Evolutionary conservation across 2,888 invertebrate species (phyloP).

Genomic region (Pammene fasciana): DNA sequence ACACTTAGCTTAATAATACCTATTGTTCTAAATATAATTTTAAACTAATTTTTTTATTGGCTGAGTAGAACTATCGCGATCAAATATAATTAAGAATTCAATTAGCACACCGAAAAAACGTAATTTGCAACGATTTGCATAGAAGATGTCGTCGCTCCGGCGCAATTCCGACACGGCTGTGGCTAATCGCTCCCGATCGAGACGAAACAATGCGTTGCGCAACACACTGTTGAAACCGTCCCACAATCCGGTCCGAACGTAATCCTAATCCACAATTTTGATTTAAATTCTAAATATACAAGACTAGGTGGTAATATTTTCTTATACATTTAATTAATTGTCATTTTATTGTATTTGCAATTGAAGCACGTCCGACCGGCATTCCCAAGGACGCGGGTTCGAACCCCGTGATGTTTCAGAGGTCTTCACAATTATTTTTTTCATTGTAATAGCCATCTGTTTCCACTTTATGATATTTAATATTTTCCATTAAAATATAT

Average conservation of each 20-base stretch:
- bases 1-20: no score
- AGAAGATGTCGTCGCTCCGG: conserved; percentile 21
- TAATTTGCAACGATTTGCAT: background rate
- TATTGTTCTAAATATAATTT: no score
- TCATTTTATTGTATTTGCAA: no score
- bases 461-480: no score
- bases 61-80: background rate
- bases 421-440: no score
- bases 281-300: conserved; percentile 14
- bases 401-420: no score
- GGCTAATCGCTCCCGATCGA: conserved; percentile 36
- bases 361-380: no score
- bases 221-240: conserved; percentile 26
- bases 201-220: conserved; percentile 39
- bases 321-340: no score
- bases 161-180: conserved; percentile 32
- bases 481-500: no score
- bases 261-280: conserved; percentile 14
- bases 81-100: background rate
- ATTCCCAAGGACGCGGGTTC: no score
- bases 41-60: no score
- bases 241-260: conserved; percentile 11
- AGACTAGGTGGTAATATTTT: background rate
- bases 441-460: no score
- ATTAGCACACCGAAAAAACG: background rate